Base-by-base conservation (phyloP, 1,140 invertebrate species). In the Matsumurasca onukii region DNA sequence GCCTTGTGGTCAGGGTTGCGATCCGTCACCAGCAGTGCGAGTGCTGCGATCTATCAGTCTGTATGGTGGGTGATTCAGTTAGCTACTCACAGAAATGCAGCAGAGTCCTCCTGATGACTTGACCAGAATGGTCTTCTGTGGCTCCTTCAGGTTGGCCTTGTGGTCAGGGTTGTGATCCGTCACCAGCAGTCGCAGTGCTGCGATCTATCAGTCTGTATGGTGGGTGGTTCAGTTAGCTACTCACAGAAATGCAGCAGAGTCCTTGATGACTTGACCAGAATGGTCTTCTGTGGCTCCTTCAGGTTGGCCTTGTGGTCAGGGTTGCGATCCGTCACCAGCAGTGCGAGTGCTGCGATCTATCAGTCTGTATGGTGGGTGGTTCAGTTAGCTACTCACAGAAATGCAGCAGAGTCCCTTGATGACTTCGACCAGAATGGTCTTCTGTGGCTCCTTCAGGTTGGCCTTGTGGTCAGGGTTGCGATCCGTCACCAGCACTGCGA, bases 361-460 rank as follows among this genome's bases (percentile, higher is more conserved):
- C 87, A 81, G 49, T 88, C 86, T 69, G 89, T 82, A 29, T 85
- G 82, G 15, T 94, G 80, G 71, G 82, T 86, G 74, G n/a, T n/a
- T n/a, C n/a, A n/a, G n/a, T n/a, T n/a, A n/a, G n/a, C n/a, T n/a
- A n/a, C n/a, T n/a, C n/a, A n/a, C 83, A 45, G 85, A 83, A 1
- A 92, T 68, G 55, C 89, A 83, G 64, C 87, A 90, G 70, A 85
- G 78, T 3, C 82, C 82, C 72, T 88, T 87, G 66, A 94, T 86
- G 5, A 94, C 83, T 82, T 94, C 92, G 31, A 94, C 86, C 67
- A 93, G 82, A 48, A 94, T 85, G 20, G 90, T 86, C n/a, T 88
- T 80, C 68, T 90, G 82, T 25, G 91, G 77, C 86, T 86, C 68
- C 74, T 89, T 90, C n/a, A 94, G 79, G 79, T 92, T 85, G 1